These are phyloP conservation scores for Orchesella flavescens DNA, from an alignment of 2,888 invertebrate genomes.

Conservation along the genomic window DNA sequence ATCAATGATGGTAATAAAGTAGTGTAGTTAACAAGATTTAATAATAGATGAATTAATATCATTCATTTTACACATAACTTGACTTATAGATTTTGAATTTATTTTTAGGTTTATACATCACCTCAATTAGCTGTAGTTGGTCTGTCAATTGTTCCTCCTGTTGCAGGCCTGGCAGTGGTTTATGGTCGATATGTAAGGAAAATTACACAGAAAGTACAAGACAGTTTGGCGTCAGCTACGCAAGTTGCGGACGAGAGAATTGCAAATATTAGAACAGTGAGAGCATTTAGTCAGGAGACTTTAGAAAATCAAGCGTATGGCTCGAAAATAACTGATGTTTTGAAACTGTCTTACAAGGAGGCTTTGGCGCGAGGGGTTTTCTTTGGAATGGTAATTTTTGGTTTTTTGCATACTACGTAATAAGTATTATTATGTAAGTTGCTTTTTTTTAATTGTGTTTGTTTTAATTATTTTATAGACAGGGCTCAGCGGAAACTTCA, in stretches of 20 bases:
- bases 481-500: slow-evolving; percentile 90
- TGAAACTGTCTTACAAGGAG: slow-evolving; percentile 88
- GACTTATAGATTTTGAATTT: slow-evolving; percentile 35
- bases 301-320: slow-evolving; percentile 84
- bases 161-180: slow-evolving; percentile 86
- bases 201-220: slow-evolving; percentile 87
- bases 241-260: slow-evolving; percentile 93
- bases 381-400: slow-evolving; percentile 85
- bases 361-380: slow-evolving; percentile 90
- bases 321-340: slow-evolving; percentile 81
- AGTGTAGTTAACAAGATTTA: slow-evolving; percentile 22
- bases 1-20: slow-evolving; percentile 90
- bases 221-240: slow-evolving; percentile 78
- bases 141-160: slow-evolving; percentile 90
- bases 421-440: not conserved
- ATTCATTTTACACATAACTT: no score
- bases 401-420: slow-evolving; percentile 5
- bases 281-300: slow-evolving; percentile 90
- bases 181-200: slow-evolving; percentile 89
- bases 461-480: slow-evolving; percentile 77
- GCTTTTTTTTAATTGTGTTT: slow-evolving; percentile 22
- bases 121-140: slow-evolving; percentile 90
- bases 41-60: no score
- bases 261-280: slow-evolving; percentile 92
- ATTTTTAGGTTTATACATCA: slow-evolving; percentile 88